Evolutionary conservation across 2,888 invertebrate species (phyloP), one percentile per base, ranked within the genome.

Genomic region (Noctua comes): DNA sequence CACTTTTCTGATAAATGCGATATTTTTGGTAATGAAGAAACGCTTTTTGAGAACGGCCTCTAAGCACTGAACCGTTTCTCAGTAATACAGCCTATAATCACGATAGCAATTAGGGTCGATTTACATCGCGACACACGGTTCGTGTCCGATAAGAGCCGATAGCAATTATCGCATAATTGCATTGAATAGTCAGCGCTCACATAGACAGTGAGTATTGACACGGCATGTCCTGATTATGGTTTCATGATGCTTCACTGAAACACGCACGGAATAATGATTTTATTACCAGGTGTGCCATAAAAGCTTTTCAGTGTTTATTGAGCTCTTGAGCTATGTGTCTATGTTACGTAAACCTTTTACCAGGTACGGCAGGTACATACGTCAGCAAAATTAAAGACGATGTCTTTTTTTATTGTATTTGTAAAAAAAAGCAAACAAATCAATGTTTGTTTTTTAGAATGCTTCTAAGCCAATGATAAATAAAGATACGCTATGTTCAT

Each of bases 81-180:
- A 24, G 13, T 62, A 36, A 27, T 27, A 54, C 51, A 40, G 31
- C 27, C 79, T 21, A 24, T 46, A 64, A 48, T 62, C 77, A 70
- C 59, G 57, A 31, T 36, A n/a, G 43, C 31, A 24, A 86, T 84
- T 79, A 79, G 72, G 62, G 46, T 73, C 57, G 69, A 40, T 77
- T 83, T 51, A 79, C 57, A 51, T 59, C 16, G 36, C 66, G 48
- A 68, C 48, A 24, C 68, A 43, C 31, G 31, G 54, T 18, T 40
- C 66, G 43, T 70, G 65, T 79, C 76, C 46, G 40, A 64, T 79
- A 68, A 65, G 59, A 64, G 18, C 59, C 40, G 74, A 48, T 43
- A 65, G 71, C 64, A 83, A 78, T 72, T 86, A 82, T 86, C 24
- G 24, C 5, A 51, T 83, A 62, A 83, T 83, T 83, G 80, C 70